phyloP scores from a whole-genome alignment of 2,113 vertebrate genomes.

The Chiloscyllium plagiosum region DNA sequence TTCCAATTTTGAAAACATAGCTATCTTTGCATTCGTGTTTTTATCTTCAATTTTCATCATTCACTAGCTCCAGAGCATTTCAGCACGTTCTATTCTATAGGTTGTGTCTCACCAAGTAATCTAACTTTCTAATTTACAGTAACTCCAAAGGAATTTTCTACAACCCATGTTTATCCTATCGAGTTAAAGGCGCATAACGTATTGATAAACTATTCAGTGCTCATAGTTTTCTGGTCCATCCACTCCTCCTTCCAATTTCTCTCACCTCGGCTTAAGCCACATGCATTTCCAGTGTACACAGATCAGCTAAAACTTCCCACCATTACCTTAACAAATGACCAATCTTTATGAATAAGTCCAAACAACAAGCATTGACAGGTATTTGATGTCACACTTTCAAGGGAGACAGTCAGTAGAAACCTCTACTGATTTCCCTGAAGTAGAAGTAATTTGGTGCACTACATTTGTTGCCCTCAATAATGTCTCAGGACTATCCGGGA shows the following conservation, averaged over 20 bases:
- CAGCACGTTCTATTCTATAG: not conserved
- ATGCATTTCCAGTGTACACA: not conserved
- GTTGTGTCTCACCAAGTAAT: not conserved
- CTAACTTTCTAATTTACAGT: not conserved
- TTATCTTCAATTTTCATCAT: not conserved
- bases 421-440: not conserved
- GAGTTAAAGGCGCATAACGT: not conserved
- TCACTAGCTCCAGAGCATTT: not conserved
- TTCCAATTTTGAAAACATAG: not conserved
- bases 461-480: not conserved
- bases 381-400: not conserved
- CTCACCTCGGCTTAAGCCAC: not conserved
- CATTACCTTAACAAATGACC: not conserved
- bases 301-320: not conserved
- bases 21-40: not conserved
- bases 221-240: not conserved
- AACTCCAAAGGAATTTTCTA: not conserved
- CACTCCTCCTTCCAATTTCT: not conserved
- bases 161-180: not conserved
- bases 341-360: not conserved
- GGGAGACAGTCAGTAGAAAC: not conserved
- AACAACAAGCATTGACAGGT: not conserved
- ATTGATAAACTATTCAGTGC: not conserved
- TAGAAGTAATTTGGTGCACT: no score
- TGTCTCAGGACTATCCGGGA: not conserved